Evolutionary conservation across 2,113 vertebrate genomes (phyloP), one percentile per base, ranked within the genome.

Genomic region (Phylloscopus whistleri): DNA sequence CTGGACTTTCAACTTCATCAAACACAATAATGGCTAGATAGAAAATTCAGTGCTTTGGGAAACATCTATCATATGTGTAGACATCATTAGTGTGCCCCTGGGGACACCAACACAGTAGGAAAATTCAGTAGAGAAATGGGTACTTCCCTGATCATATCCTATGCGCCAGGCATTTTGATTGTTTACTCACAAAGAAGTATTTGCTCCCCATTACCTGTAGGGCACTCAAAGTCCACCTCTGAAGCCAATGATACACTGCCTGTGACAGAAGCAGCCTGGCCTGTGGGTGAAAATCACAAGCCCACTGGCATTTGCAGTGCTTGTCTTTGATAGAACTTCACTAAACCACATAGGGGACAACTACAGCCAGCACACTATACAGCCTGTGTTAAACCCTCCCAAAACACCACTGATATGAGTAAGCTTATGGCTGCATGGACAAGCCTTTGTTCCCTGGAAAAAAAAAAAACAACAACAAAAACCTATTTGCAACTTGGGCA

Each of bases 61-160:
- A 80, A 44, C 3, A 8, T 68, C 63, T 43, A 51, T 14, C 7
- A 18, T 20, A 7, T 1, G 0, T 9, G 6, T 10, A 56, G 9
- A 10, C 12, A 39, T 23, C 72, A 35, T 13, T 28, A 43, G 4
- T 15, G 33, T 35, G 16, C 9, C 17, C 86, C 33, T 31, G 18
- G 27, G 31, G 14, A 3, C 52, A 87, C 15, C 10, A 87, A 26
- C 11, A 21, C 2, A 10, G 12, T 10, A 48, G 24, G 5, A 31
- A 80, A 66, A 27, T 1, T 0, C 2, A 4, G 51, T 3, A 67
- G 21, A 44, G 24, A 39, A 17, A 18, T 8, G 9, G 46, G 11
- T 6, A 39, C 7, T 39, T 80, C 23, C 23, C 19, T 33, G 20
- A 58, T 52, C n/a, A 6, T 0, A 0, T 41, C 41, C 30, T 11